Evolutionary conservation across 30 jellyfish, hydroid and myxozoan species (phyloP).

Genomic region (Aurelia aurita): DNA sequence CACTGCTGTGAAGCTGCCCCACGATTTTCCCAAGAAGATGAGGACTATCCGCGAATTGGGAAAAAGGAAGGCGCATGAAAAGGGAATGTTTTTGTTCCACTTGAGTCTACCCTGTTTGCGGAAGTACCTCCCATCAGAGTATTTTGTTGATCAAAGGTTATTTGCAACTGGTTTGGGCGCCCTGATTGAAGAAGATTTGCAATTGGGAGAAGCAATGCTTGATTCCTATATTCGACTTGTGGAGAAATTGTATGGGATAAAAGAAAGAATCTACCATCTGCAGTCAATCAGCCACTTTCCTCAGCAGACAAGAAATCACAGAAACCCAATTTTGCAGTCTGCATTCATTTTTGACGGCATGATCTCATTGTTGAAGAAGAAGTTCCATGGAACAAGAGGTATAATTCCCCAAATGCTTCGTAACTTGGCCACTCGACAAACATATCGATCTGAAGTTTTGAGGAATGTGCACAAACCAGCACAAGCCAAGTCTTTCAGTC

Average conservation of each 20-base stretch:
- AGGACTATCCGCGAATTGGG: constrained; percentile 15
- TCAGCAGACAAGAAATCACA: constrained; percentile 14
- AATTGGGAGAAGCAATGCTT: constrained; percentile 9
- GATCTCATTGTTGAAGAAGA: constrained; percentile 4
- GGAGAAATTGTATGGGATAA: neutral
- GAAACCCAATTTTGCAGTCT: constrained; percentile 17
- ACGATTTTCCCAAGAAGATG: neutral
- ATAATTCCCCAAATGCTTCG: constrained; percentile 5
- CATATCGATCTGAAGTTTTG: neutral
- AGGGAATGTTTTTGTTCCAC: constrained; percentile 5
- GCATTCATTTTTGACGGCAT: neutral
- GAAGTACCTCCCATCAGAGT: constrained; percentile 7
- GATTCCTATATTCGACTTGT: constrained; percentile 14
- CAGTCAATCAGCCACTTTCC: constrained; percentile 11
- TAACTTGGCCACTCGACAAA: neutral
- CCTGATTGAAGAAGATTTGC: neutral
- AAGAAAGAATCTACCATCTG: neutral
- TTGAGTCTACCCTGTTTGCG: constrained; percentile 9
- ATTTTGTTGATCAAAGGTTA: neutral
- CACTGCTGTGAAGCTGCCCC: neutral
- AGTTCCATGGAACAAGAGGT: constrained; percentile 6
- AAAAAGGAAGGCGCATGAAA: constrained; percentile 24
- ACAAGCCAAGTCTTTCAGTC: neutral
- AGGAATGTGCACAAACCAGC: neutral
- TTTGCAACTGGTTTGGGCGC: constrained; percentile 11